These are phyloP conservation scores for Hemistola chrysoprasaria DNA, from an alignment of 2,888 invertebrate species.

Conservation along the genomic window DNA sequence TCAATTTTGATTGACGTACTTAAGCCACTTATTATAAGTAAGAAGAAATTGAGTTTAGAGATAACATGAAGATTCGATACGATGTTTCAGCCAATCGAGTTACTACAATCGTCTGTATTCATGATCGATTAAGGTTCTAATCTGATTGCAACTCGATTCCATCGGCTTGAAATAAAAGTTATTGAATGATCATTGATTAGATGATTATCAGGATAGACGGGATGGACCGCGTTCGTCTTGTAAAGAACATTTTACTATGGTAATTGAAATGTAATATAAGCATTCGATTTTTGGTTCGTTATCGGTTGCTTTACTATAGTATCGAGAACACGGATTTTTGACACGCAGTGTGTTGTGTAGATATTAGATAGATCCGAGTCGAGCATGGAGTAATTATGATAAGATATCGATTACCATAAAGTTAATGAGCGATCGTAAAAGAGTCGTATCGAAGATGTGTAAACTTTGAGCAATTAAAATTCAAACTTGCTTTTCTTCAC, in stretches of 20 bases:
- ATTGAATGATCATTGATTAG: constrained; percentile 79
- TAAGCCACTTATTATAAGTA: constrained; percentile 47
- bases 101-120: constrained; percentile 50
- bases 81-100: constrained; percentile 45
- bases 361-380: constrained; percentile 14
- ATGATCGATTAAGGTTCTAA: constrained; percentile 39
- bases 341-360: constrained; percentile 37
- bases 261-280: constrained; percentile 79
- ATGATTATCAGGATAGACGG: constrained; percentile 77
- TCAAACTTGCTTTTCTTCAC: constrained; percentile 13
- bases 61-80: constrained; percentile 66
- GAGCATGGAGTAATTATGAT: constrained; percentile 56
- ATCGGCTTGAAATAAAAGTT: constrained; percentile 70
- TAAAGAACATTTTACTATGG: constrained; percentile 76
- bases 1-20: constrained; percentile 42
- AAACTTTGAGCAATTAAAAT: constrained; percentile 28
- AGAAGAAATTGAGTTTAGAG: constrained; percentile 57
- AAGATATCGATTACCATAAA: constrained; percentile 63
- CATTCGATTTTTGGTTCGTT: constrained; percentile 67
- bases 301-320: constrained; percentile 60
- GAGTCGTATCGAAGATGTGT: constrained; percentile 18
- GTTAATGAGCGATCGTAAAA: constrained; percentile 54
- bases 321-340: constrained; percentile 37
- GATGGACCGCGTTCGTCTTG: constrained; percentile 59
- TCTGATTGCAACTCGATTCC: constrained; percentile 37